Conservation (phyloP, 2,113 vertebrate genomes). For the Vanacampus margaritifer region DNA sequence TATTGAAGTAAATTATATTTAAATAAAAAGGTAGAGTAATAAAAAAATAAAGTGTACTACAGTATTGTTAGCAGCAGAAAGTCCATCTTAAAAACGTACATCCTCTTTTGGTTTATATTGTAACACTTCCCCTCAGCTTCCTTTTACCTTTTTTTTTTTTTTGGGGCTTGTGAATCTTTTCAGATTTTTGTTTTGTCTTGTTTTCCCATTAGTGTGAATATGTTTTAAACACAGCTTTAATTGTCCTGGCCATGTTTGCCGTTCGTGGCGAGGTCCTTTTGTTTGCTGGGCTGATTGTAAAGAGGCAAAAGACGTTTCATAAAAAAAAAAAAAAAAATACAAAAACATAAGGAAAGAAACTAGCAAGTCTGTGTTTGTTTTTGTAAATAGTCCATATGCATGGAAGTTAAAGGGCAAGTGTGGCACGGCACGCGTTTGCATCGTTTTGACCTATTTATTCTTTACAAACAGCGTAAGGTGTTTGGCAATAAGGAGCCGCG, state of each 20-base stretch:
- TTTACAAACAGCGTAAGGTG: slow-evolving; percentile 89
- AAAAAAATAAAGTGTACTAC: slow-evolving; percentile 90
- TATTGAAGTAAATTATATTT: slow-evolving; percentile 98
- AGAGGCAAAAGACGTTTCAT: slow-evolving; percentile 68
- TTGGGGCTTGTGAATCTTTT: slow-evolving; percentile 58
- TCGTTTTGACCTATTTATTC: slow-evolving; percentile 99
- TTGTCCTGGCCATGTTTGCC: slow-evolving; percentile 84
- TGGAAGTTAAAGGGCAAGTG: slow-evolving; percentile 90
- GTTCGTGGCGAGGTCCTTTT: slow-evolving; percentile 70
- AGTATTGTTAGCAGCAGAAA: slow-evolving; percentile 93
- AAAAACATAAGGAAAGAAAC: slow-evolving; percentile 65
- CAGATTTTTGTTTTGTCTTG: slow-evolving; percentile 49
- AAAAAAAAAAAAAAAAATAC: slow-evolving; percentile 73
- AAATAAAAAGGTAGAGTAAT: slow-evolving; percentile 90
- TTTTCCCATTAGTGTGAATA: slow-evolving; percentile 76
- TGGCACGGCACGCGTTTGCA: slow-evolving; percentile 99
- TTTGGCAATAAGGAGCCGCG: slow-evolving; percentile 66
- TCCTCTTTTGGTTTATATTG: slow-evolving; percentile 83
- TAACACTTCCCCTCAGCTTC: slow-evolving; percentile 81
- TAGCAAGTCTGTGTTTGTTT: slow-evolving; percentile 88
- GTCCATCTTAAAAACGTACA: slow-evolving; percentile 62
- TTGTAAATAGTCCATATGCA: slow-evolving; percentile 99
- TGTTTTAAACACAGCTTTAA: slow-evolving; percentile 87
- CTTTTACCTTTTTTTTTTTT: slow-evolving; percentile 51
- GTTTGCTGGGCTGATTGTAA: slow-evolving; percentile 76